Conservation (phyloP, 2,888 invertebrate species). For the Drosophila kanekoi region DNA sequence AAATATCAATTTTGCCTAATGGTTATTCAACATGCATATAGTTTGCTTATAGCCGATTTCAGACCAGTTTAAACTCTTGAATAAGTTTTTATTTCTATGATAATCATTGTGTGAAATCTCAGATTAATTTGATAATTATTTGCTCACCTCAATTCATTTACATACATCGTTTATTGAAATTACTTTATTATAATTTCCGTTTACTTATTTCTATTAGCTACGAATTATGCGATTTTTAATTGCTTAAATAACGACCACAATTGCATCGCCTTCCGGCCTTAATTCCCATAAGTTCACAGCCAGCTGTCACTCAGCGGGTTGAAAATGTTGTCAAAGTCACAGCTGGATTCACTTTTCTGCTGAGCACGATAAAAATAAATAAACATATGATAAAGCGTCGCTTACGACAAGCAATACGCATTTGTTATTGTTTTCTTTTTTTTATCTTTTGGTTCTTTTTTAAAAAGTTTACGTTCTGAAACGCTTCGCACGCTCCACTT, state of each 20-base stretch:
- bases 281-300: conserved; percentile 56
- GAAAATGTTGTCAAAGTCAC: conserved; percentile 50
- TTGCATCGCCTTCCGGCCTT: conserved; percentile 27
- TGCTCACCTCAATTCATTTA: conserved; percentile 1
- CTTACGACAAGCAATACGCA: neutral
- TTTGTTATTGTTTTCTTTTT: conserved; percentile 10
- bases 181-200: neutral
- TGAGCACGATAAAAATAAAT: conserved; percentile 33
- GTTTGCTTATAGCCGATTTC: neutral
- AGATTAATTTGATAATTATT: neutral
- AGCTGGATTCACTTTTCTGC: conserved; percentile 47
- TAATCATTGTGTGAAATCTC: neutral
- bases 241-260: conserved; percentile 9
- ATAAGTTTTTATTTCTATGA: neutral
- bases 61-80: neutral
- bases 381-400: conserved; percentile 4
- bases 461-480: conserved; percentile 7
- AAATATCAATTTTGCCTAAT: too few relatives aligned
- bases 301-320: conserved; percentile 35
- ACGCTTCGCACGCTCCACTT: conserved; percentile 37
- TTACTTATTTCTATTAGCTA: conserved; percentile 3
- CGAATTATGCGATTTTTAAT: conserved; percentile 17
- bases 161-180: neutral
- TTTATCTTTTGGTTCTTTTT: conserved; percentile 4
- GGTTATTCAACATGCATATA: too few relatives aligned